Percentiles rank a stretch among this genome's conserved stretches.
These are phyloP conservation scores for Himalopsyche anomala DNA, from an alignment of 2,888 invertebrate genomes.

Conservation along the genomic window DNA sequence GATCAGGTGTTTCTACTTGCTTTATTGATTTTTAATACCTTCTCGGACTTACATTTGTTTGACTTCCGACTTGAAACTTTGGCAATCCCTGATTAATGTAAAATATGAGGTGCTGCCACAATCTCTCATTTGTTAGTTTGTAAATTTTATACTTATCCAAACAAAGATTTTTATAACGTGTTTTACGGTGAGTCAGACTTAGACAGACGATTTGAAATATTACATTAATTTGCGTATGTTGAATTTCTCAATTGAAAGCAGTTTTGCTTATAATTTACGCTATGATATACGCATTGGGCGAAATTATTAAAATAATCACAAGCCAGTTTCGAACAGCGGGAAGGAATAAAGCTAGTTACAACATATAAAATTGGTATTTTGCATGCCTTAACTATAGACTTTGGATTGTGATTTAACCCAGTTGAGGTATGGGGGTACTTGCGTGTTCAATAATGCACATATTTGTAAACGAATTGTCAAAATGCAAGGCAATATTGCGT, in stretches of 20 bases:
- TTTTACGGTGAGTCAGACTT: no score
- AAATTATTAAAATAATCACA: constrained; percentile 9
- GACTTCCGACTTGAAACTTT: no score
- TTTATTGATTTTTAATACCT: no score
- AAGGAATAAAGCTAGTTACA: neutral
- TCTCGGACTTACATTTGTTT: no score
- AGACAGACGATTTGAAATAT: neutral
- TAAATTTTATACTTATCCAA: no score
- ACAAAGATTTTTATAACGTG: no score
- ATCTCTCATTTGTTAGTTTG: no score
- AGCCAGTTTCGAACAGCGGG: neutral
- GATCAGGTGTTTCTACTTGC: no score
- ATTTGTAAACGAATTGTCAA: constrained; percentile 11
- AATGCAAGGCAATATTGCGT: constrained; percentile 10
- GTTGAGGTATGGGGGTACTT: neutral
- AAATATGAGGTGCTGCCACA: no score
- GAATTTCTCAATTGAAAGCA: neutral
- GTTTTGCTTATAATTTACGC: neutral
- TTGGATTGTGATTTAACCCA: neutral
- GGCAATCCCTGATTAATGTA: no score
- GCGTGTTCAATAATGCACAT: constrained; percentile 1
- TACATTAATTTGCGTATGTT: neutral
- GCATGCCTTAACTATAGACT: constrained; percentile 9
- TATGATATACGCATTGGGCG: neutral
- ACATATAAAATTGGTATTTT: constrained; percentile 2